A percentile compares a stretch with the other conserved stretches of the same genome.
Conservation (phyloP, 2,888 invertebrate species). For the Coenonympha glycerion region DNA sequence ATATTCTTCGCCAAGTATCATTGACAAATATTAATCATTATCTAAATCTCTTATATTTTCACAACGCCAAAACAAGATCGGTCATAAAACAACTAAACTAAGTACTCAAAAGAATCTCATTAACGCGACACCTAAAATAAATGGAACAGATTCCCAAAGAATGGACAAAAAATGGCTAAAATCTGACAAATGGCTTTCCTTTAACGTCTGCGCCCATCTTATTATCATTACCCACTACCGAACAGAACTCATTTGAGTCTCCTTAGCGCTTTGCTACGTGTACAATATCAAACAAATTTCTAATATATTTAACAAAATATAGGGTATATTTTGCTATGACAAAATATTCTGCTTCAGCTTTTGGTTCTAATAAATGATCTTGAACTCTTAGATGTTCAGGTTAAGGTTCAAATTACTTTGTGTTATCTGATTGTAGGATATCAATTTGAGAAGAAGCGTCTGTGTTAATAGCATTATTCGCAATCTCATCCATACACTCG, state of each 20-base stretch:
- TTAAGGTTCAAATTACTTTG: conserved; percentile 43
- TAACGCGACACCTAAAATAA: conserved; percentile 60
- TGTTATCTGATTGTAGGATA: conserved; percentile 50
- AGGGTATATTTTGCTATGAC: conserved; percentile 37
- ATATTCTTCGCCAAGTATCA: too few species aligned
- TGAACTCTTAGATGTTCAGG: conserved; percentile 30
- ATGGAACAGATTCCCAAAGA: conserved; percentile 75
- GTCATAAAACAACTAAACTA: conserved; percentile 2
- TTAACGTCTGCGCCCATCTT: conserved; percentile 77
- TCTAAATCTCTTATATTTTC: not conserved
- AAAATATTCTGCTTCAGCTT: conserved; percentile 37
- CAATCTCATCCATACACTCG: conserved; percentile 76
- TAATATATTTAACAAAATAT: conserved; percentile 29
- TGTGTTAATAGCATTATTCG: conserved; percentile 76
- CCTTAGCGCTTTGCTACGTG: conserved; percentile 53
- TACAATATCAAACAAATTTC: conserved; percentile 33
- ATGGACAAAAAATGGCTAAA: conserved; percentile 71
- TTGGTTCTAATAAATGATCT: conserved; percentile 28
- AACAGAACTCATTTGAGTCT: conserved; percentile 73
- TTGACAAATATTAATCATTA: not conserved
- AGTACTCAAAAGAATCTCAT: conserved; percentile 49
- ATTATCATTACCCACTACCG: conserved; percentile 74
- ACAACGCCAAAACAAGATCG: not conserved
- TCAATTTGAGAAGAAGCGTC: conserved; percentile 76
- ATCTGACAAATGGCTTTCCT: conserved; percentile 76